phyloP scores from a whole-genome alignment of 2,888 invertebrate genomes.

The Gymnocheta viridis region DNA sequence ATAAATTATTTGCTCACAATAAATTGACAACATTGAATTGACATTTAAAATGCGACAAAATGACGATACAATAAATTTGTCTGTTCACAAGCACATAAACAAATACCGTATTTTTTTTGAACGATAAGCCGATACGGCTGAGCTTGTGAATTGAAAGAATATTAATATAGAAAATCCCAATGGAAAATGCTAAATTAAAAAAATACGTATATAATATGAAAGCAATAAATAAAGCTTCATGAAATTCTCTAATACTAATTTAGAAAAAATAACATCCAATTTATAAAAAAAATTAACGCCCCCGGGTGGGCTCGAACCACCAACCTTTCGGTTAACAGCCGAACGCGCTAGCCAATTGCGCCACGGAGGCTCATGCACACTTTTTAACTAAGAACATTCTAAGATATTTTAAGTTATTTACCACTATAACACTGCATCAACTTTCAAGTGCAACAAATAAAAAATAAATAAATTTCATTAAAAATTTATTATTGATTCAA shows the following conservation, averaged over 20 bases:
- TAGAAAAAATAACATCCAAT: constrained; percentile 42
- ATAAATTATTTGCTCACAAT: no score
- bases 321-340: constrained; percentile 99
- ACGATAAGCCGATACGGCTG: no score
- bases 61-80: no score
- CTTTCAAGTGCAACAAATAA: background rate
- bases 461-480: background rate
- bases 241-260: no score
- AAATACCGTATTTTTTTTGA: no score
- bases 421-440: background rate
- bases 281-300: constrained; percentile 84
- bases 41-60: no score
- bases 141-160: no score
- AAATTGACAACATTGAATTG: no score
- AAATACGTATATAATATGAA: background rate
- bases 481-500: background rate
- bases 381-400: background rate
- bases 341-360: constrained; percentile 99
- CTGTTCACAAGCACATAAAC: no score
- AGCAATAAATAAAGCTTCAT: background rate
- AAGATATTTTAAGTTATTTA: background rate
- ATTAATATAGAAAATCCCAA: no score
- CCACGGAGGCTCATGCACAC: constrained; percentile 85
- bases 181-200: no score
- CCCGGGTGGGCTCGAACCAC: constrained; percentile 99